These are phyloP conservation scores for Coremacera marginata DNA, from an alignment of 2,888 invertebrate genomes.

Conservation along the genomic window DNA sequence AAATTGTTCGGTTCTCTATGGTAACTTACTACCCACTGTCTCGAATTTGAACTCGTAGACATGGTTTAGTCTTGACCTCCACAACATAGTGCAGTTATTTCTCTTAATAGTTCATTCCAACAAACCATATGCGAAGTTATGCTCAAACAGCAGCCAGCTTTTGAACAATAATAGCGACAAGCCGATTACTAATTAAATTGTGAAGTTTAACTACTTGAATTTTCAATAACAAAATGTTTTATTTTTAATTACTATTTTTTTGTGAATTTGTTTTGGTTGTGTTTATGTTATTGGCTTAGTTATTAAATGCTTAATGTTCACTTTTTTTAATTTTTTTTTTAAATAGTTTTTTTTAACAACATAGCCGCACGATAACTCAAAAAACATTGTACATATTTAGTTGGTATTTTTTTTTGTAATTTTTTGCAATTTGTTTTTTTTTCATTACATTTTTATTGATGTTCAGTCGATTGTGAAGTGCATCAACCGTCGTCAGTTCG, in stretches of 20 bases:
- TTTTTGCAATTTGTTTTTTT: constrained; percentile 35
- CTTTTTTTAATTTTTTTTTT: neutral
- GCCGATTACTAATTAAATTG: too few species aligned
- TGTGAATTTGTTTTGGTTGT: neutral
- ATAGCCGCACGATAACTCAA: constrained; percentile 47
- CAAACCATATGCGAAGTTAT: too few species aligned
- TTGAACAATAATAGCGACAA: too few species aligned
- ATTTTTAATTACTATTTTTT: constrained; percentile 37
- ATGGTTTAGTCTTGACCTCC: too few species aligned
- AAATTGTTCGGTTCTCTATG: constrained; percentile 13
- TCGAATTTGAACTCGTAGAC: too few species aligned
- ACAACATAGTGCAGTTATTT: too few species aligned
- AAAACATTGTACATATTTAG: constrained; percentile 41
- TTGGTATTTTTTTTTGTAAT: constrained; percentile 11
- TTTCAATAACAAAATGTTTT: constrained; percentile 45
- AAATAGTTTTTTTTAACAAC: constrained; percentile 38
- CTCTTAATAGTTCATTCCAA: too few species aligned
- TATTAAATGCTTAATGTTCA: constrained; percentile 8
- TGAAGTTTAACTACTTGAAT: neutral
- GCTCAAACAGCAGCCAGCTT: too few species aligned
- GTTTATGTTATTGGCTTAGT: constrained; percentile 23
- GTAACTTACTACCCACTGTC: neutral
- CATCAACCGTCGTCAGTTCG: constrained; percentile 60
- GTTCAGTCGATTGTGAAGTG: constrained; percentile 65
- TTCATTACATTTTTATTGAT: constrained; percentile 58